phyloP scores from a whole-genome alignment of 1,140 invertebrate species.

The Psilanteris sp. region DNA sequence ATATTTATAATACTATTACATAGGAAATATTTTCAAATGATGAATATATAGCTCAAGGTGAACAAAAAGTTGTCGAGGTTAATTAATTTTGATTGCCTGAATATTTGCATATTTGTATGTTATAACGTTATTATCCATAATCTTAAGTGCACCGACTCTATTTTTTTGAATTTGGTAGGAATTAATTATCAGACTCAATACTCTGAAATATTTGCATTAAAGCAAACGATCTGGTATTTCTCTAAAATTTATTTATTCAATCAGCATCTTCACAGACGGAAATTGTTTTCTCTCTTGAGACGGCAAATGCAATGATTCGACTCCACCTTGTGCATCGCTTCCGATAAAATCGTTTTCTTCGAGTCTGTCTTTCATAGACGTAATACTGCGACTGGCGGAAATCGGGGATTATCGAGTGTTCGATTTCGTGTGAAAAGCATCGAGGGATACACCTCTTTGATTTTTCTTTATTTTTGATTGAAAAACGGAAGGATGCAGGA shows the following conservation, averaged over 20 bases:
- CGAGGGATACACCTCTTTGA: slow-evolving; percentile 40
- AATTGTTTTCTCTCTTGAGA: slow-evolving; percentile 63
- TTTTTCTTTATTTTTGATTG: slow-evolving; percentile 55
- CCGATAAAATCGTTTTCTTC: slow-evolving; percentile 55
- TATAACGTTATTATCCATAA: too few relatives aligned
- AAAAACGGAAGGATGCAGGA: slow-evolving; percentile 11
- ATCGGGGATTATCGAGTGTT: slow-evolving; percentile 65
- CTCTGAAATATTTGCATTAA: slow-evolving; percentile 28
- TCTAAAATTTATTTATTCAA: slow-evolving; percentile 62
- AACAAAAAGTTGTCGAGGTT: too few relatives aligned
- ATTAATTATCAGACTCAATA: slow-evolving; percentile 25
- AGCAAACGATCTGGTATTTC: slow-evolving; percentile 25
- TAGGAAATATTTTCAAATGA: too few relatives aligned
- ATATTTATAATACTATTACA: too few relatives aligned
- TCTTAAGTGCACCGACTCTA: too few relatives aligned
- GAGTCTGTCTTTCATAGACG: slow-evolving; percentile 49
- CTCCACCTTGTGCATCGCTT: slow-evolving; percentile 51
- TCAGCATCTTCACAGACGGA: slow-evolving; percentile 49
- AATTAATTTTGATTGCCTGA: too few relatives aligned
- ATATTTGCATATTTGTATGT: too few relatives aligned
- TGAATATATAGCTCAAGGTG: too few relatives aligned
- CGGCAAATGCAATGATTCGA: slow-evolving; percentile 62
- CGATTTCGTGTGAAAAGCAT: slow-evolving; percentile 57
- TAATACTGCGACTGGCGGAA: slow-evolving; percentile 61
- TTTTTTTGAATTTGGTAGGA: too few relatives aligned